Base-by-base conservation (phyloP, 2,888 invertebrate genomes). In the Apotomis turbidana region DNA sequence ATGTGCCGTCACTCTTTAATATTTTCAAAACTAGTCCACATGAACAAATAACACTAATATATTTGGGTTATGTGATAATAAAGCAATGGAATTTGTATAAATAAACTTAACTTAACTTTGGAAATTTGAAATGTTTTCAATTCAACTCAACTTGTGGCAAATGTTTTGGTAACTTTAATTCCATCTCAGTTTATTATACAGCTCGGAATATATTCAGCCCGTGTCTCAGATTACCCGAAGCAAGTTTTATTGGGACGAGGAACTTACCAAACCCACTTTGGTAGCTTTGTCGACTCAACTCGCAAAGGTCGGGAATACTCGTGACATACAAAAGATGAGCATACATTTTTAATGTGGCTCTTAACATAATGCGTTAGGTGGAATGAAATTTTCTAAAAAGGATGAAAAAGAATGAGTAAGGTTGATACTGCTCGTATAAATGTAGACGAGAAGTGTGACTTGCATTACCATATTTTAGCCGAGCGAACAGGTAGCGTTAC, bases 181-280 rank as follows among this genome's bases (percentile, higher is more conserved):
- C n/a, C 13, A 61, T 61, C 55, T 46, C 61, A 27, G 38, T 49
- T 55, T 66, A 70, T 59, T 60, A 66, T 41, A 60, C 71, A 55
- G 55, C 67, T 74, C 71, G 67, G 55, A 68, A 72, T 74, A 76
- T 74, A 81, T 79, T 78, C 81, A 67, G 51, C 72, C 69, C 78
- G 73, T 81, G 82, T 80, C 76, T 74, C 78, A 80, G 80, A 83
- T 84, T 82, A 78, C 78, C 76, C 67, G 64, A 75, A 73, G 74
- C 78, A 83, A 85, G 80, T 85, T 83, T 83, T 85, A 85, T 83
- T 83, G 78, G 80, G 77, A 78, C 79, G 79, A 79, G 78, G 75
- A 81, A 83, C 77, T 82, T 82, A 76, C 77, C 76, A 70, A 80
- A 80, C 78, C 79, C 75, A 80, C 79, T 81, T 80, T 73, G 68